phyloP scores from a whole-genome alignment of 2,113 vertebrate species.

The Pantherophis guttatus region DNA sequence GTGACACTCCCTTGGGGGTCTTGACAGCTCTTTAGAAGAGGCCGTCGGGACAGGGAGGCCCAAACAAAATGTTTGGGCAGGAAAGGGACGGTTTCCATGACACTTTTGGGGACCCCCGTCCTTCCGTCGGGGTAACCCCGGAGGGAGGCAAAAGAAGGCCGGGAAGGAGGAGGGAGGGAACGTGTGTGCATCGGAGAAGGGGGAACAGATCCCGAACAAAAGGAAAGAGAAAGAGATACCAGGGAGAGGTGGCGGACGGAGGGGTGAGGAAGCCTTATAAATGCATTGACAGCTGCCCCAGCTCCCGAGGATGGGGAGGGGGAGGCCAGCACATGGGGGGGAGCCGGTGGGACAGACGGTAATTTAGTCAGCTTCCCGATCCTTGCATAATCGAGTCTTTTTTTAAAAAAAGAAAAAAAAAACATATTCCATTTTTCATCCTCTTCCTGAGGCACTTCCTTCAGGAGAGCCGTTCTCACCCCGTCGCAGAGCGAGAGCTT shows the following conservation, averaged over 20 bases:
- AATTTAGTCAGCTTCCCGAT: conserved; percentile 59
- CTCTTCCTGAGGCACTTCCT: conserved; percentile 48
- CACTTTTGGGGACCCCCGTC: conserved; percentile 75
- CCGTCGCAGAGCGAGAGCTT: conserved; percentile 22
- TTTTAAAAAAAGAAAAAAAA: background rate
- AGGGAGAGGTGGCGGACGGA: conserved; percentile 69
- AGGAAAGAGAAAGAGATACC: conserved; percentile 57
- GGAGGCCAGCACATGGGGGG: conserved; percentile 70
- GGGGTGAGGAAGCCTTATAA: conserved; percentile 56
- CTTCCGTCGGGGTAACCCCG: conserved; percentile 61
- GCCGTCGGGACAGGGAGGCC: conserved; percentile 57
- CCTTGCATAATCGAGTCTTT: conserved; percentile 72
- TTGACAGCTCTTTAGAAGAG: conserved; percentile 97
- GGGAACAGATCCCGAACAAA: conserved; percentile 64
- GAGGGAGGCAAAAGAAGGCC: background rate
- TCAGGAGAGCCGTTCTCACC: conserved; percentile 9
- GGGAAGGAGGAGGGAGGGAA: conserved; percentile 13
- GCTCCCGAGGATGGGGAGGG: conserved; percentile 37
- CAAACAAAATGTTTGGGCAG: conserved; percentile 86
- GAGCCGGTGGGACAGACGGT: conserved; percentile 65
- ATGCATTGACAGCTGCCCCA: conserved; percentile 79
- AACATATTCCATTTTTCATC: conserved; percentile 70
- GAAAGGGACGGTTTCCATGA: conserved; percentile 94
- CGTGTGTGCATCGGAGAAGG: conserved; percentile 46
- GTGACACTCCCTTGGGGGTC: conserved; percentile 87